Evolutionary conservation across 1,140 invertebrate genomes (phyloP), one percentile per base, ranked within the genome.

Genomic region (Heliconius melpomene): DNA sequence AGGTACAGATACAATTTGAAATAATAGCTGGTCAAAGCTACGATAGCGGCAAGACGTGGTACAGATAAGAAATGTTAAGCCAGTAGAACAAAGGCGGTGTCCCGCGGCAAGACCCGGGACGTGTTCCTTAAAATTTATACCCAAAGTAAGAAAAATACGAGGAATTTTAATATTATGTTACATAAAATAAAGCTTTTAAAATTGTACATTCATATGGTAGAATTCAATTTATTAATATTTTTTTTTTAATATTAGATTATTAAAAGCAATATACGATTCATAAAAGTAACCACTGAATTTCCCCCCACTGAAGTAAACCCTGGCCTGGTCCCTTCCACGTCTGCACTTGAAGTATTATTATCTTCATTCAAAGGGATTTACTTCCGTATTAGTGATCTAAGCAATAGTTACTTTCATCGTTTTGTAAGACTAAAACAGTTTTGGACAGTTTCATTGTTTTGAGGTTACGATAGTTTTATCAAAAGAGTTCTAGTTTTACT

Each of bases 301-400:
- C 6, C 20, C n/a, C n/a, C n/a, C n/a, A n/a, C n/a, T n/a, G n/a
- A n/a, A n/a, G n/a, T n/a, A n/a, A n/a, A 52, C 18, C 50, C 18
- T 52, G 50, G 18, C 18, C 7, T 52, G 50, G 50, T 52, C 76
- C 60, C 80, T 84, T 78, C 85, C 85, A 83, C 79, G 83, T 87
- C 90, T 92, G 90, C 80, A 85, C 74, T 78, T 91, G 89, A 92
- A 90, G 88, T 78, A 85, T 90, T 92, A 92, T 90, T 92, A 92
- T 91, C 88, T 89, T 79, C 81, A 85, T 85, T 90, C 89, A 91
- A 91, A 92, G 87, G 85, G 84, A 86, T 85, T 91, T 84, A 88
- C 84, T 91, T 91, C 89, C 89, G 84, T 86, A 81, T 89, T 85
- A 83, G 83, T 89, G 87, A 89, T 86, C 87, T 87, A 87, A 83